Evolutionary conservation across 2,113 vertebrate species (phyloP), one percentile per base, ranked within the genome.

Genomic region (Oreochromis spilurus): DNA sequence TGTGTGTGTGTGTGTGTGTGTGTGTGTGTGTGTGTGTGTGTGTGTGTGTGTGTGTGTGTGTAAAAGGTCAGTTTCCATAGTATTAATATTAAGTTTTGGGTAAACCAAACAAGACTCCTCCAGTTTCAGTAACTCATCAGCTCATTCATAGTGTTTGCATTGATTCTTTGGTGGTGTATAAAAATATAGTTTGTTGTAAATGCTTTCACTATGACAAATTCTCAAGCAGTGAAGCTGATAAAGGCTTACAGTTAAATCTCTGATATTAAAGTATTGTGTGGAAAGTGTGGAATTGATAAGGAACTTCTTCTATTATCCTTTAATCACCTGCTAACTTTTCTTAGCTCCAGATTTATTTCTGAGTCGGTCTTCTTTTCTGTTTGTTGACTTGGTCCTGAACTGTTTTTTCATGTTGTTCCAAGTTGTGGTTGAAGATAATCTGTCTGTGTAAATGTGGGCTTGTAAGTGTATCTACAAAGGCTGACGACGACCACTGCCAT

Each of bases 31-130:
- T 1, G 52, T 1, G 4, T 1, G 53, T 0, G 53, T 0, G 52
- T 0, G n/a, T 2, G 50, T 0, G 17, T 0, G 52, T 0, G 5
- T 0, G n/a, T 0, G 21, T 0, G 53, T 1, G 7, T 2, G 29
- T 19, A 31, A 19, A 52, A 40, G 38, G 38, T 29, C 16, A 45
- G 38, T 29, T 43, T 16, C 24, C 52, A 40, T 9, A 24, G n/a
- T 24, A 24, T 24, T 14, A 54, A 24, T 19, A 57, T 40, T 24
- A 54, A 55, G 53, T 40, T 57, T 19, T 24, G 36, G 54, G 38
- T 24, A 38, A 16, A 57, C 78, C 52, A 14, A 79, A 79, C 13
- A 21, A 55, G 29, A 55, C 9, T 79, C 52, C n/a, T 40, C 5
- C 13, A 17, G 9, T n/a, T 9, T 54, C 9, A 21, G 2, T 75